Percentiles rank a stretch among this genome's conserved stretches.
Conservation (phyloP, 1,140 invertebrate species). For the Agrypnia vestita region DNA sequence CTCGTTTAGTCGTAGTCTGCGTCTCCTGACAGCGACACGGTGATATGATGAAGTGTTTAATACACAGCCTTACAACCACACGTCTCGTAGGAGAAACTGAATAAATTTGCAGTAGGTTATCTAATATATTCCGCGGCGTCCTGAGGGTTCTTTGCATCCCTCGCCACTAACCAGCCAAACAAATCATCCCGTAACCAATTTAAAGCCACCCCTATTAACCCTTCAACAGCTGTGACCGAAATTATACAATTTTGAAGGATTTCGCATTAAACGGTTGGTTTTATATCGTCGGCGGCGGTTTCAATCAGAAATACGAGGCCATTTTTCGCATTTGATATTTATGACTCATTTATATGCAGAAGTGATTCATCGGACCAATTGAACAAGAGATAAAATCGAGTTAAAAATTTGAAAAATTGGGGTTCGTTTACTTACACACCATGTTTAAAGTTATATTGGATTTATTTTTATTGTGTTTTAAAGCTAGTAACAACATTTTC, state of each 20-base stretch:
- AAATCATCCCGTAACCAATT: constrained; percentile 21
- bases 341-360: no score
- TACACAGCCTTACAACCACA: background rate
- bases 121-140: background rate
- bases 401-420: no score
- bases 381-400: no score
- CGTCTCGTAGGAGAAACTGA: background rate
- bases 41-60: no score
- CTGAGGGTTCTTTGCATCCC: background rate
- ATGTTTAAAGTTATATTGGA: no score
- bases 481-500: no score
- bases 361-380: no score
- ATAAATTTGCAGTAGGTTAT: background rate
- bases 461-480: no score
- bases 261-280: constrained; percentile 49
- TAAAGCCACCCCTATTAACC: constrained; percentile 11
- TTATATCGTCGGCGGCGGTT: constrained; percentile 50
- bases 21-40: no score
- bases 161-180: background rate
- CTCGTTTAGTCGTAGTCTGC: no score
- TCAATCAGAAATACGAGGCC: background rate
- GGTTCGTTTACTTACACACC: no score
- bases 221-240: constrained; percentile 4
- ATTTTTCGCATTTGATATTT: no score
- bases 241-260: constrained; percentile 35